Evolutionary conservation across 2,113 vertebrate genomes (phyloP).

Genomic region (Phylloscopus whistleri): DNA sequence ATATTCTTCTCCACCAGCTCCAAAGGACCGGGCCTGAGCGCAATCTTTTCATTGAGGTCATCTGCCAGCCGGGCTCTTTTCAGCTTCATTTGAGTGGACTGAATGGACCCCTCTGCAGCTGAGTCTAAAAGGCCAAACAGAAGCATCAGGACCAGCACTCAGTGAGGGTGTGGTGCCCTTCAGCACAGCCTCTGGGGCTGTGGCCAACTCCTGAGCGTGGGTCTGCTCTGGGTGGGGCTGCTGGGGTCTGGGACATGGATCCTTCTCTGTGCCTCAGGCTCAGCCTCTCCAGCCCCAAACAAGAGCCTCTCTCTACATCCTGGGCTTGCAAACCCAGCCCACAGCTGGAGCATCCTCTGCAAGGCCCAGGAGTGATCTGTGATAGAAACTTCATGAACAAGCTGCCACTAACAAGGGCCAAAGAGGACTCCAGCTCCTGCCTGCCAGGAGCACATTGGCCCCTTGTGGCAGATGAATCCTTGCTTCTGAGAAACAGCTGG

Average conservation of each 20-base stretch:
- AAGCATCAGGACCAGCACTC: not conserved
- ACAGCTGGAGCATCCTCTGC: not conserved
- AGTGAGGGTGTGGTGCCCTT: not conserved
- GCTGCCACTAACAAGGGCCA: not conserved
- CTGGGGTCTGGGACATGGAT: not conserved
- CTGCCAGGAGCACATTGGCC: not conserved
- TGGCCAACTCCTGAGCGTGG: not conserved
- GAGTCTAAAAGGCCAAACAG: slow-evolving; percentile 73
- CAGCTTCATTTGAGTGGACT: slow-evolving; percentile 86
- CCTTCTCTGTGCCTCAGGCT: not conserved
- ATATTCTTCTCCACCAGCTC: slow-evolving; percentile 94
- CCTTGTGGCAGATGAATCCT: not conserved
- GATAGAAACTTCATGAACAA: not conserved
- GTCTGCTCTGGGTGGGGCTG: not conserved
- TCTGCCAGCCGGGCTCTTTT: slow-evolving; percentile 87
- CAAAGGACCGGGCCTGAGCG: slow-evolving; percentile 87
- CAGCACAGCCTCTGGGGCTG: not conserved
- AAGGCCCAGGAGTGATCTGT: not conserved
- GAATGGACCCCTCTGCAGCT: slow-evolving; percentile 76
- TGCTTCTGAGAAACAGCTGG: not conserved
- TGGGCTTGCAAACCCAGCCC: not conserved
- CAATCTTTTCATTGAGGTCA: slow-evolving; percentile 90
- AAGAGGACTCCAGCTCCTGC: not conserved
- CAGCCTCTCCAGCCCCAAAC: not conserved
- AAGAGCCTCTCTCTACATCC: not conserved